Evolutionary conservation across 1,140 invertebrate genomes (phyloP), one percentile per base, ranked within the genome.

Genomic region (Capitella teleta): DNA sequence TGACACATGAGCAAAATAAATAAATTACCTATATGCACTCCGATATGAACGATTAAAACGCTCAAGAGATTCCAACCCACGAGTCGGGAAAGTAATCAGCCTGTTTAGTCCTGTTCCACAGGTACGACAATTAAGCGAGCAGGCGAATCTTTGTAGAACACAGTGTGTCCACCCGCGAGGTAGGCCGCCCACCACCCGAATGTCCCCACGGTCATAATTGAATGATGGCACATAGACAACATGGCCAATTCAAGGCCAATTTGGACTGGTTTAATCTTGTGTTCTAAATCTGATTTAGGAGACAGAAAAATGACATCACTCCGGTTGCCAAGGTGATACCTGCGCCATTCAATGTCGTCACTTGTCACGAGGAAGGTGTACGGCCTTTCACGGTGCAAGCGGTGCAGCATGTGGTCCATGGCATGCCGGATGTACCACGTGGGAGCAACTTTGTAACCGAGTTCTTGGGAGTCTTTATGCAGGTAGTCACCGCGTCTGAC

Each of bases 401-500:
- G 23, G 10, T 26, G 4, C n/a, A 21, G 5, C 21, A 45, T 25
- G 6, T 3, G 16, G n/a, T 45, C 6, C 43, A 45, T 45, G 19
- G 43, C 43, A 3, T 45, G 18, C 5, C 23, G 5, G 23, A 12
- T 23, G 23, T 28, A 45, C 23, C 16, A 26, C 26, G 8, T 28
- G 23, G 8, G 2, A 18, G 6, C 5, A 1, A 32, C 28, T 6
- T 3, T 3, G 28, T 26, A 45, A n/a, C 21, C 21, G 18, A 12
- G 4, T 0, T 28, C 8, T 40, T 8, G 10, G 10, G 19, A 24
- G 25, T 40, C 25, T 8, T 8, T 6, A 16, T 34, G 32, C 8
- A n/a, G 5, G 23, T 25, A 6, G 19, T 45, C 43, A 19, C 43
- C 43, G 16, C 43, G 43, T n/a, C 43, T 21, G n/a, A 45, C n/a